Evolutionary conservation across 2,113 vertebrate species (phyloP).

Genomic region (Chloropsis hardwickii): DNA sequence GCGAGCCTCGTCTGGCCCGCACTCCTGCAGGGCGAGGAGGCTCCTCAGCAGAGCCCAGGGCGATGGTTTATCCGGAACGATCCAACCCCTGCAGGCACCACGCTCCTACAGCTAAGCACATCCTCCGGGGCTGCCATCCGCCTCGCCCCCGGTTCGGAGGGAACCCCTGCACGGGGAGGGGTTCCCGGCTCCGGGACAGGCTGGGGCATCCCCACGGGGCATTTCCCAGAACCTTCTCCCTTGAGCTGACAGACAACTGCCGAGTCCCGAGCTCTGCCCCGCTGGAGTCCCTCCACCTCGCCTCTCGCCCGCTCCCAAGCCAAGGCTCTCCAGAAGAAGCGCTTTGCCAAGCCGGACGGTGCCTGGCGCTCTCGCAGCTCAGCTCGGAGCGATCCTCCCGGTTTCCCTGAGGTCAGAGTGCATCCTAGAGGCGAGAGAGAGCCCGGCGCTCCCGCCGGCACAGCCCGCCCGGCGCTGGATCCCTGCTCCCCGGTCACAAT

Average conservation of each 20-base stretch:
- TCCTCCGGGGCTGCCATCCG: neutral
- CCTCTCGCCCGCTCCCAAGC: rapidly evolving
- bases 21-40: rapidly evolving
- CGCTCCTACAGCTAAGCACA: rapidly evolving
- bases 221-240: neutral
- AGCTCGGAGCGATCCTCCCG: rapidly evolving
- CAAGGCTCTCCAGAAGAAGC: neutral
- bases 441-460: neutral
- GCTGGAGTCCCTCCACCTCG: rapidly evolving
- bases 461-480: rapidly evolving
- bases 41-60: rapidly evolving
- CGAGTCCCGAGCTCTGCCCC: neutral
- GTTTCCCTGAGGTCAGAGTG: neutral
- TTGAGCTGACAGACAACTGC: rapidly evolving
- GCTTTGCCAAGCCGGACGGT: rapidly evolving
- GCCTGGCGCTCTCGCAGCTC: rapidly evolving
- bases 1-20: neutral
- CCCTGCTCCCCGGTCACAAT: neutral
- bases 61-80: rapidly evolving
- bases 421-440: conserved; percentile 4
- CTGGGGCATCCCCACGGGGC: rapidly evolving
- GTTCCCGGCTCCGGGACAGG: neutral
- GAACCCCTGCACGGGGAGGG: rapidly evolving
- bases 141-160: rapidly evolving
- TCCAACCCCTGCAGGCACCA: rapidly evolving